Percentiles rank a stretch among this genome's conserved stretches.
Evolutionary conservation across 2,888 invertebrate genomes (phyloP).

Genomic region (Drosophila rellima): DNA sequence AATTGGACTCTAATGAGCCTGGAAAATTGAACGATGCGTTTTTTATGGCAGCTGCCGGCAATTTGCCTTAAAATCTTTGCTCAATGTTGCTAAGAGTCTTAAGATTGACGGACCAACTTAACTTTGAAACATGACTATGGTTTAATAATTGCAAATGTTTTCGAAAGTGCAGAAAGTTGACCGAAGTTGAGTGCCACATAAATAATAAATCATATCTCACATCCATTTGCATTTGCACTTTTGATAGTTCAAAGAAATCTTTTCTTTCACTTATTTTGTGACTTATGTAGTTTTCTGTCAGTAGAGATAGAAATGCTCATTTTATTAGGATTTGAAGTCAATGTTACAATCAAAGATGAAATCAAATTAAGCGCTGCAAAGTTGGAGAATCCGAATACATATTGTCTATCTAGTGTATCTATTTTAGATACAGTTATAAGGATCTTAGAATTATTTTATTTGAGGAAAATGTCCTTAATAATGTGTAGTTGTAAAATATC

Average conservation of each 20-base stretch:
- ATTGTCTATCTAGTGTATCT: too few relatives aligned
- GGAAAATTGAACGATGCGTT: conserved; percentile 25
- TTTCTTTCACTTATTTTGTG: not conserved
- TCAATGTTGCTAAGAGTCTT: not conserved
- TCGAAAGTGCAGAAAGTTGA: not conserved
- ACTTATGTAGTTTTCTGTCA: not conserved
- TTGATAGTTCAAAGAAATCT: not conserved
- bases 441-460: not conserved
- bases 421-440: not conserved
- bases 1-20: conserved; percentile 40
- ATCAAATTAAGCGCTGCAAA: too few relatives aligned
- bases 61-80: conserved; percentile 3
- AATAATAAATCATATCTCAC: conserved; percentile 4
- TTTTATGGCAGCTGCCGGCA: conserved; percentile 18
- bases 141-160: too few relatives aligned
- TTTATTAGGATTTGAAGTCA: not conserved
- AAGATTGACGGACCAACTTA: not conserved
- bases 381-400: too few relatives aligned
- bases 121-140: not conserved
- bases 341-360: not conserved
- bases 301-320: not conserved
- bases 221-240: not conserved
- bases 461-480: not conserved
- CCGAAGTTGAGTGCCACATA: not conserved
- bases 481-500: not conserved